Evolutionary conservation across 1,140 invertebrate genomes (phyloP).

Genomic region (Cepaea nemoralis): DNA sequence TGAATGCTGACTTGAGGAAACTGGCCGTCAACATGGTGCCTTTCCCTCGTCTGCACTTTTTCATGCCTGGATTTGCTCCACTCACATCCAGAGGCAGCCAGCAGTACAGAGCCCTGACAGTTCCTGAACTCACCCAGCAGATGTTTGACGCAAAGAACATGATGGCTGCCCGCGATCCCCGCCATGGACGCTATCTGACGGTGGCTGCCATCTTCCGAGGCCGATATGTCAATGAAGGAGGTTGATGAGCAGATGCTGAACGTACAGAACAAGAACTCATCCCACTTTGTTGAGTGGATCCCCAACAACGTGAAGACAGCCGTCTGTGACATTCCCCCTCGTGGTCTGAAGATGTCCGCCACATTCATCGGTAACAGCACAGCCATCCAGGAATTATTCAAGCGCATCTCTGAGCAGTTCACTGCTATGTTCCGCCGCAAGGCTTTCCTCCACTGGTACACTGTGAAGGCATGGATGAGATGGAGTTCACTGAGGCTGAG

Average conservation of each 20-base stretch:
- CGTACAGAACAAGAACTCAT: constrained; percentile 90
- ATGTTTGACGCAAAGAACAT: constrained; percentile 74
- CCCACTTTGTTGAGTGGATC: constrained; percentile 81
- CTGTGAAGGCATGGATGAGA: constrained; percentile 27
- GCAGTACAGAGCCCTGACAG: constrained; percentile 74
- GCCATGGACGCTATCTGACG: constrained; percentile 83
- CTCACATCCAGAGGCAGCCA: constrained; percentile 82
- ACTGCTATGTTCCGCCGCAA: constrained; percentile 81
- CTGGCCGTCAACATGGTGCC: constrained; percentile 73
- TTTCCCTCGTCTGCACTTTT: constrained; percentile 96
- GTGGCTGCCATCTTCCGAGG: constrained; percentile 93
- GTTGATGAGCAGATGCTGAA: constrained; percentile 74
- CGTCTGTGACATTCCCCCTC: constrained; percentile 74
- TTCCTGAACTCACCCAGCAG: constrained; percentile 84
- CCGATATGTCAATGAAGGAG: constrained; percentile 93
- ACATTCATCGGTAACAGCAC: constrained; percentile 77
- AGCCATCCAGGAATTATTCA: constrained; percentile 79
- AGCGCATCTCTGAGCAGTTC: constrained; percentile 78
- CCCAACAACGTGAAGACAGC: constrained; percentile 51
- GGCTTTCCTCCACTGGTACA: constrained; percentile 76
- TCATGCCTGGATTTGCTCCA: constrained; percentile 96
- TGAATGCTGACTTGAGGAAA: constrained; percentile 83
- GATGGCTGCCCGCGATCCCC: constrained; percentile 89
- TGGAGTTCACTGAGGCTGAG: constrained; percentile 31
- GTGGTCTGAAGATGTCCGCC: constrained; percentile 90